Evolutionary conservation across 1,140 invertebrate genomes (phyloP), one percentile per base, ranked within the genome.

Genomic region (Hydropsyche tenuis): DNA sequence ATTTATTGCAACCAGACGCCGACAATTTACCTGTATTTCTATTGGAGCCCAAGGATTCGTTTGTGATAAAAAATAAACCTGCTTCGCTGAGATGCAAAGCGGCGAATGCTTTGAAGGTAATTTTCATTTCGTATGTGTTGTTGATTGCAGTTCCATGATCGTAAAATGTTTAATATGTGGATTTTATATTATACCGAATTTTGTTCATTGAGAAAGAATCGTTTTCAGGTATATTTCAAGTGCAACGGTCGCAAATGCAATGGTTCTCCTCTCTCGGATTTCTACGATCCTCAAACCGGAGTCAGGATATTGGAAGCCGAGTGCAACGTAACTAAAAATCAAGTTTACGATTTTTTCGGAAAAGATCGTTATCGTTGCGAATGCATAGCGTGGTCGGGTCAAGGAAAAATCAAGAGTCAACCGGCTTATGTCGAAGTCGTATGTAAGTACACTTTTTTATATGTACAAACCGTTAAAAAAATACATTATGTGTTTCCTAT

Each of bases 261-360:
- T 4, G 88, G 89, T 43, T 88, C 89, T 11, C 81, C 86, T 11
- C 82, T 82, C 66, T 82, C 82, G 72, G 83, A 84, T 70, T 85
- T 85, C 51, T 93, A 95, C 27, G 94, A 97, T 81, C 94, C 94
- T 1, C 91, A 94, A 80, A 93, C 91, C 0, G 93, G 94, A 0
- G 90, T 94, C 1, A 86, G 94, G 75, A 92, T 94, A 73, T 89
- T 95, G 76, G 93, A 96, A 80, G 92, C 91, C 6, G 93, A 94
- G 70, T 87, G 94, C 63, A 93, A 95, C 81, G 89, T 97, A 46
- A 94, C 92, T 11, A 87, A 93, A 56, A 91, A 95, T 79, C 90
- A 94, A 73, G 94, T 97, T 37, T 94, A 96, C 75, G 94, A 96
- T 80, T 96, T 93, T 81, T 95, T 94, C 79, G 93, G 93, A 9